These are phyloP conservation scores for Cyclophora punctaria DNA, from an alignment of 2,888 invertebrate genomes.

Conservation along the genomic window DNA sequence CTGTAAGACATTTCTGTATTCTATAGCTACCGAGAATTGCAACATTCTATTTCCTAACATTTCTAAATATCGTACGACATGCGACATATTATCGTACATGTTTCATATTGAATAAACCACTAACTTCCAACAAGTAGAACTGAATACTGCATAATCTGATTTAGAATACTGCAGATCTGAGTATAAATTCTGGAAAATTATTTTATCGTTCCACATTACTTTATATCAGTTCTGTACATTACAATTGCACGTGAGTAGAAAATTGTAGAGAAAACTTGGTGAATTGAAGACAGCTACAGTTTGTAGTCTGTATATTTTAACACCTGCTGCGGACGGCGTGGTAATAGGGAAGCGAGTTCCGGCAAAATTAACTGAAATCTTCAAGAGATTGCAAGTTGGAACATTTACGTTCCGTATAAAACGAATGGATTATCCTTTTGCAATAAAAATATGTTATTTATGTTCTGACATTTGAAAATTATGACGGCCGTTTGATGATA, in stretches of 20 bases:
- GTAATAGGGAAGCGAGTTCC: constrained; percentile 28
- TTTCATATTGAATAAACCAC: background rate
- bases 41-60: background rate
- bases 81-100: background rate
- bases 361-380: constrained; percentile 46
- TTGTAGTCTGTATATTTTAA: constrained; percentile 43
- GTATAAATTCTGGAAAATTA: constrained; percentile 1
- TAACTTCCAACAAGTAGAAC: too few relatives aligned
- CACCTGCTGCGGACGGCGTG: constrained; percentile 35
- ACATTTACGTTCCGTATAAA: constrained; percentile 39
- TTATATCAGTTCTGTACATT: constrained; percentile 42
- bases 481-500: too few relatives aligned
- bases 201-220: constrained; percentile 22
- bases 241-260: constrained; percentile 47
- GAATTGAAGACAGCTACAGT: constrained; percentile 41
- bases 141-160: too few relatives aligned
- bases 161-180: background rate
- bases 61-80: background rate
- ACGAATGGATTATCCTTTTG: constrained; percentile 28
- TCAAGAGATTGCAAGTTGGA: constrained; percentile 32
- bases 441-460: too few relatives aligned
- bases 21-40: constrained; percentile 6
- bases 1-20: constrained; percentile 1
- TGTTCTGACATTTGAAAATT: too few relatives aligned
- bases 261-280: constrained; percentile 33